phyloP scores from a whole-genome alignment of 2,797 vertebrate species.

The Sparidentex hasta region DNA sequence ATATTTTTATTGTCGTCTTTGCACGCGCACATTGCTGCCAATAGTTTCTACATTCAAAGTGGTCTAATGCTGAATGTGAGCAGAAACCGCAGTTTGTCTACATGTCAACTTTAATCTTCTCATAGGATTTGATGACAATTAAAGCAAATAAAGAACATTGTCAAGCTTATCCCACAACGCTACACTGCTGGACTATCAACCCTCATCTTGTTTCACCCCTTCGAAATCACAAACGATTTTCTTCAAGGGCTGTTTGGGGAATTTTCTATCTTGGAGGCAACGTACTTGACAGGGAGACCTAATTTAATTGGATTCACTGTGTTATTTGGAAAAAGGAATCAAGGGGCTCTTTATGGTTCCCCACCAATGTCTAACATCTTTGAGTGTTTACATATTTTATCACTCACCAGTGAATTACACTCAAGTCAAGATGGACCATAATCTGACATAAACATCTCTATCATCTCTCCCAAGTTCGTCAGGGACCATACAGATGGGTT shows the following conservation, averaged over 20 bases:
- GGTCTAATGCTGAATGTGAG: background rate
- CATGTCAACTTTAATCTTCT: constrained; percentile 1
- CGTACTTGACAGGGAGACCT: constrained; percentile 28
- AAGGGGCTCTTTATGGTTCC: constrained; percentile 46
- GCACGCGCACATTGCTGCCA: background rate
- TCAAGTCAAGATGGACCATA: constrained; percentile 50
- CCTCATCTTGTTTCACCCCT: constrained; percentile 25
- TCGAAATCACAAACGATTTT: constrained; percentile 34
- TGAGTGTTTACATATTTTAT: constrained; percentile 73
- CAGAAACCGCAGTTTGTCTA: background rate
- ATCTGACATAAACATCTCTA: constrained; percentile 71
- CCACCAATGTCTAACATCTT: constrained; percentile 48
- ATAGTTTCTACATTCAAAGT: background rate
- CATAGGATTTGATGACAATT: background rate
- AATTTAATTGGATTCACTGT: constrained; percentile 58
- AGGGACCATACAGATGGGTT: constrained; percentile 59
- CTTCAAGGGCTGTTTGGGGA: constrained; percentile 27
- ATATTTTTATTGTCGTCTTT: no score
- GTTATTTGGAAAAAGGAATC: constrained; percentile 50
- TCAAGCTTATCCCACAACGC: background rate
- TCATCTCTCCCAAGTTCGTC: constrained; percentile 70
- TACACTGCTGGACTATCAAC: background rate
- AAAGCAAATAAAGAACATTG: background rate
- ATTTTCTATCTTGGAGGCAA: constrained; percentile 25
- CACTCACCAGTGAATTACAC: constrained; percentile 51